phyloP scores from a whole-genome alignment of 2,113 vertebrate genomes.

The Mirza zaza region DNA sequence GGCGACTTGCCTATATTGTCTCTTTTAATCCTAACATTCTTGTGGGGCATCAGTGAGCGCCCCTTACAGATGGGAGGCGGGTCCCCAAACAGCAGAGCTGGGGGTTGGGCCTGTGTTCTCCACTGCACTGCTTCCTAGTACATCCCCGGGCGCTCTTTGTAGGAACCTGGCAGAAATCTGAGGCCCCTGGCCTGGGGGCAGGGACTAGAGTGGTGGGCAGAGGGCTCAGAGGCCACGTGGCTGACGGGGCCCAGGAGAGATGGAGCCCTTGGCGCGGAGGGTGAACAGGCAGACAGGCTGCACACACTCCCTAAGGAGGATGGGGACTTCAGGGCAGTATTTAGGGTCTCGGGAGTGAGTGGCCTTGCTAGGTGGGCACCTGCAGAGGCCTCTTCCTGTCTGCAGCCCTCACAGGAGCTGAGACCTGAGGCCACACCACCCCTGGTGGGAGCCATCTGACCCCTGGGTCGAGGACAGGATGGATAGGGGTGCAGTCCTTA shows the following conservation, averaged over 20 bases:
- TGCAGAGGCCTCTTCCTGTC: neutral
- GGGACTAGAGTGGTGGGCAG: neutral
- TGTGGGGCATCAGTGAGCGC: no score
- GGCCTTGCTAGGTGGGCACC: neutral
- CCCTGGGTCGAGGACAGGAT: neutral
- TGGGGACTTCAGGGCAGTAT: neutral
- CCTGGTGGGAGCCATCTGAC: neutral
- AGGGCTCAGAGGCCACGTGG: neutral
- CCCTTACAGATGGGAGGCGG: neutral
- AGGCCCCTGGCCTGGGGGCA: neutral
- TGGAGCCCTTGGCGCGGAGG: neutral
- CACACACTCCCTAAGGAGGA: neutral
- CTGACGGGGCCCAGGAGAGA: neutral
- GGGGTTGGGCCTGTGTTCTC: neutral
- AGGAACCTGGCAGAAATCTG: neutral
- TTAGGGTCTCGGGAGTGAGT: neutral
- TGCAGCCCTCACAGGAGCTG: neutral
- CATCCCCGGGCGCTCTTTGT: neutral
- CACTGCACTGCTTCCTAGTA: neutral
- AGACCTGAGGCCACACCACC: neutral
- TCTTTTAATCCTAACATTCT: neutral
- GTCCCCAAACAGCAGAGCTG: neutral
- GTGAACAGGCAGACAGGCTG: neutral
- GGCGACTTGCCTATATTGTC: accelerated
- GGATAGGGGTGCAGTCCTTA: neutral